Base-by-base conservation (phyloP, 64 coral and sea anemone genomes). In the Hydrozoanthus tunicans region DNA sequence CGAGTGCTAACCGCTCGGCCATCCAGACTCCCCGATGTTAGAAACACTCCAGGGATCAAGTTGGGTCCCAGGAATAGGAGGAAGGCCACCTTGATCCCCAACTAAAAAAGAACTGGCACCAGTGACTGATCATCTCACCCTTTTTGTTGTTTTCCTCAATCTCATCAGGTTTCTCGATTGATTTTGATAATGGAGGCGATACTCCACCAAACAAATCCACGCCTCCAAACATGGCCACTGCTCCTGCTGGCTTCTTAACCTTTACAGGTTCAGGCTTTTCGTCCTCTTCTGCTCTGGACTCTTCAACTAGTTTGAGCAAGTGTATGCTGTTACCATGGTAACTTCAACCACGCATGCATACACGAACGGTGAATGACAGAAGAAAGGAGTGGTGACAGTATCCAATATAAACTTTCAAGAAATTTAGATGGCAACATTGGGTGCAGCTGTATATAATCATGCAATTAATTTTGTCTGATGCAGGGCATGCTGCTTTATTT, bases 181-280 rank as follows among this genome's bases (percentile, higher is more conserved):
- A 56, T 27, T 78, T 92, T 65, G 78, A 72, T 77, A 89, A 96
- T 13, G 89, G 86, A 3, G 92, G 92, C 62, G 90, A 86, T 66
- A 81, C 81, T 3, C 95, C 95, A 69, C 82, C 95, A 78, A 94
- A 96, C 79, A 96, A 55, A 79, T 96, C 80, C 27, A 94, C 92
- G 14, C 95, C 95, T 7, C 95, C 95, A 91, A 96, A 96, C 89
- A 96, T 77, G 56, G 92, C 73, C 56, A 96, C 92, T 3, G 64
- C 95, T 52, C 92, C 95, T 1, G 81, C 92, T 6, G 95, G 95
- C 83, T 96, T 96, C 69, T 73, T 81, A 53, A 59, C 7, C 32
- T 43, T 43, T 43, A 43, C 32, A 43, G 32, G n/a, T 70, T 72
- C 67, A 32, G 3, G 3, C 17, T 26, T 67, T 86, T 59, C 67